phyloP scores from a whole-genome alignment of 23 tunicate species.

The Clavelina lepadiformis region DNA sequence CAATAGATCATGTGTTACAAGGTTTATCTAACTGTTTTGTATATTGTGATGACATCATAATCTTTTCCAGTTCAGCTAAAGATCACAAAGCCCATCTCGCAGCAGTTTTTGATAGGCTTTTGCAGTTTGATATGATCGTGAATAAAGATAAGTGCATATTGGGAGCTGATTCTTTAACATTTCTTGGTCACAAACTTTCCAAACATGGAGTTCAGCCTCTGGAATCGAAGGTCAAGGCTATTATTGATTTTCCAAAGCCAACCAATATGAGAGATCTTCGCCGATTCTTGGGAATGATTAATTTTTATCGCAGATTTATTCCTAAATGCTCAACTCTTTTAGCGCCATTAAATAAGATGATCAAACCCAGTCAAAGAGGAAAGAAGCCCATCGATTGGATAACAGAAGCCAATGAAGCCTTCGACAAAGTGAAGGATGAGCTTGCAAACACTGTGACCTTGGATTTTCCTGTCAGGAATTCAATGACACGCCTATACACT shows the following conservation, averaged over 20 bases:
- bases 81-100: conserved; percentile 8
- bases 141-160: conserved; percentile 11
- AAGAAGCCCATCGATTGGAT: background rate
- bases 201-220: background rate
- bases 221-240: background rate
- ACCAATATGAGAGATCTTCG: conserved; percentile 1
- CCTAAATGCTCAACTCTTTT: background rate
- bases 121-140: conserved; percentile 6
- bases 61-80: conserved; percentile 1
- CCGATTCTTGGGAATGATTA: conserved; percentile 7
- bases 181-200: conserved; percentile 3
- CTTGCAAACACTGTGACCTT: background rate
- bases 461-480: background rate
- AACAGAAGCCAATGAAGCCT: background rate
- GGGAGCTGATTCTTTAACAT: background rate
- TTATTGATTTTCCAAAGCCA: conserved; percentile 5
- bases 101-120: conserved; percentile 9
- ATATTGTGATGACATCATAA: conserved; percentile 15
- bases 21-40: conserved; percentile 7
- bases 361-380: background rate
- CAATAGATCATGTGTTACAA: conserved; percentile 24
- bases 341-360: background rate
- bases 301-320: background rate
- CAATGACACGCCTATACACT: background rate
- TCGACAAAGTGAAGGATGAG: too few relatives aligned